These are phyloP conservation scores for Benitochromis conjunctus DNA, from an alignment of 2,113 vertebrate species.

Conservation along the genomic window DNA sequence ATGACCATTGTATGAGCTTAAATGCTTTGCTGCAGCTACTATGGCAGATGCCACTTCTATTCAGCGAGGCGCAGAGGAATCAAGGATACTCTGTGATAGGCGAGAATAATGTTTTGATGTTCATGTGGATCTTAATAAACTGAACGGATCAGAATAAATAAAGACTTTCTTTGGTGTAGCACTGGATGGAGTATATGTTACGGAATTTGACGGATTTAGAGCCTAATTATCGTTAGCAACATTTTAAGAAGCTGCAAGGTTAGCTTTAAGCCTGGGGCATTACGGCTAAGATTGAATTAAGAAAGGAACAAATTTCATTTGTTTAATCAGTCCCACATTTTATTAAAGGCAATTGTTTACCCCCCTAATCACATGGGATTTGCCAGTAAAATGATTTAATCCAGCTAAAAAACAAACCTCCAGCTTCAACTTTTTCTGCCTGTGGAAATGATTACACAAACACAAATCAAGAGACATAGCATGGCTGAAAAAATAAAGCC, in stretches of 20 bases:
- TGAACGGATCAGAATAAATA: neutral
- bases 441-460: neutral
- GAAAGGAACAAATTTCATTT: neutral
- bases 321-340: neutral
- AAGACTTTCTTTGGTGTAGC: neutral
- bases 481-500: neutral
- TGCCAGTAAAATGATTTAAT: slow-evolving; percentile 4
- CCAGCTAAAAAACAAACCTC: neutral
- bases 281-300: neutral
- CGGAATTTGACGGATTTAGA: neutral
- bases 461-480: neutral
- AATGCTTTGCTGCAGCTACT: slow-evolving; percentile 40
- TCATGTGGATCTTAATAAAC: neutral
- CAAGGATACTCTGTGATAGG: neutral
- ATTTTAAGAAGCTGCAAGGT: neutral
- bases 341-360: slow-evolving; percentile 12
- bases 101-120: neutral
- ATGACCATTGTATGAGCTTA: slow-evolving; percentile 50
- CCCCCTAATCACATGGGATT: neutral
- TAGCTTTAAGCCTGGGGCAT: neutral
- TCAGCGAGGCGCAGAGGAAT: neutral
- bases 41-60: slow-evolving; percentile 25
- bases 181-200: neutral
- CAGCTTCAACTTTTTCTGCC: neutral
- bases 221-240: neutral